phyloP scores from a whole-genome alignment of 2,888 invertebrate species.

The Invenusta paracnida region DNA sequence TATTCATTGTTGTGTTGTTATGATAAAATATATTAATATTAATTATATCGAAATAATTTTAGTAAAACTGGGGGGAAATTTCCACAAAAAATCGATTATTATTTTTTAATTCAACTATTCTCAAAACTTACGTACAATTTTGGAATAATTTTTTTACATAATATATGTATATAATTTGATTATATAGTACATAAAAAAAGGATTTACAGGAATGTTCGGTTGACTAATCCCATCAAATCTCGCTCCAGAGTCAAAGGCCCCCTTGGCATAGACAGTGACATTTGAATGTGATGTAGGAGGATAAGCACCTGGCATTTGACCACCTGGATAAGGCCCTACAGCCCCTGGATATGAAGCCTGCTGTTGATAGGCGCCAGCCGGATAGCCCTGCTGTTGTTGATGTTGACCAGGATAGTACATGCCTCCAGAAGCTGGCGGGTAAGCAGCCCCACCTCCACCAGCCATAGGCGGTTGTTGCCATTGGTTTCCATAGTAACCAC shows the following conservation, averaged over 20 bases:
- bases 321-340: background rate
- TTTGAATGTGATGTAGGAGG: background rate
- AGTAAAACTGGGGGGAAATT: too few relatives aligned
- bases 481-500: background rate
- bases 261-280: constrained; percentile 51
- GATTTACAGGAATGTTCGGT: constrained; percentile 69
- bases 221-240: constrained; percentile 75
- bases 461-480: too few relatives aligned
- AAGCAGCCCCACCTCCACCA: background rate
- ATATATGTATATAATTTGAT: too few relatives aligned
- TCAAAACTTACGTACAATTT: too few relatives aligned
- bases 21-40: too few relatives aligned
- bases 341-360: background rate
- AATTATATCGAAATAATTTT: too few relatives aligned
- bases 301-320: background rate
- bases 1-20: too few relatives aligned
- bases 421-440: background rate
- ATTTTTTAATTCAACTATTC: too few relatives aligned
- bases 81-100: too few relatives aligned
- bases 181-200: too few relatives aligned
- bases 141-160: too few relatives aligned
- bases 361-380: background rate
- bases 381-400: background rate
- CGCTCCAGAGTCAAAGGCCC: constrained; percentile 74
- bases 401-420: background rate